These are phyloP conservation scores for Brassicogethes aeneus DNA, from an alignment of 2,888 invertebrate species.

Conservation along the genomic window DNA sequence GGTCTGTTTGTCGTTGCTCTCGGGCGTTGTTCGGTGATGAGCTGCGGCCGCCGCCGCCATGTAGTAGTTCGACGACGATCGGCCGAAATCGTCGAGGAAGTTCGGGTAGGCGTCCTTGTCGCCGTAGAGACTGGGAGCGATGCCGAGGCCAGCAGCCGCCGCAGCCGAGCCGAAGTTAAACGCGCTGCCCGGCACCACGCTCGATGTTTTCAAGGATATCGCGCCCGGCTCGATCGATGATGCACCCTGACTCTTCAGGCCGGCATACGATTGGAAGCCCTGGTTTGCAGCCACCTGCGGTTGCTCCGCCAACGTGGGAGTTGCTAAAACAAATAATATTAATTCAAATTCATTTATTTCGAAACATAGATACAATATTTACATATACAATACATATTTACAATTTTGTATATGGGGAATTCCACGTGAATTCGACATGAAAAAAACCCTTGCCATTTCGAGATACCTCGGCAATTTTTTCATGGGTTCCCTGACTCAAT, in stretches of 20 bases:
- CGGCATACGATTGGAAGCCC: conserved; percentile 53
- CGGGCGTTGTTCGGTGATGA: conserved; percentile 30
- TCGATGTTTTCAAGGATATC: conserved; percentile 57
- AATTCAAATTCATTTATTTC: too few species aligned
- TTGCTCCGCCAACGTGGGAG: not conserved
- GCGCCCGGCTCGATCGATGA: conserved; percentile 37
- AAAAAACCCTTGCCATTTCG: too few species aligned
- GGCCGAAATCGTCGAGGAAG: conserved; percentile 60
- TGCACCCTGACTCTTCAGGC: conserved; percentile 38
- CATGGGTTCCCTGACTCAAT: too few species aligned
- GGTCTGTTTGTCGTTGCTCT: conserved; percentile 28
- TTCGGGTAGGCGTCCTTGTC: conserved; percentile 59
- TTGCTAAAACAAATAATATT: conserved; percentile 2
- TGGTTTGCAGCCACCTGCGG: conserved; percentile 25
- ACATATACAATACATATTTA: conserved; percentile 1
- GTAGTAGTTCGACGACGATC: conserved; percentile 52
- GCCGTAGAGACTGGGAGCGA: conserved; percentile 47
- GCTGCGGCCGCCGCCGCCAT: conserved; percentile 40
- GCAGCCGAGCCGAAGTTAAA: conserved; percentile 74
- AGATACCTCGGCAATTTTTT: too few species aligned
- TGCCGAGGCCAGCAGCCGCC: conserved; percentile 41
- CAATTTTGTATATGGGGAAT: too few species aligned
- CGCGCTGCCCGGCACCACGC: conserved; percentile 72
- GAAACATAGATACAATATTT: too few species aligned
- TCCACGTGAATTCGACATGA: too few species aligned